Evolutionary conservation across 1,140 invertebrate species (phyloP), one percentile per base, ranked within the genome.

Genomic region (Procambarus virginalis): DNA sequence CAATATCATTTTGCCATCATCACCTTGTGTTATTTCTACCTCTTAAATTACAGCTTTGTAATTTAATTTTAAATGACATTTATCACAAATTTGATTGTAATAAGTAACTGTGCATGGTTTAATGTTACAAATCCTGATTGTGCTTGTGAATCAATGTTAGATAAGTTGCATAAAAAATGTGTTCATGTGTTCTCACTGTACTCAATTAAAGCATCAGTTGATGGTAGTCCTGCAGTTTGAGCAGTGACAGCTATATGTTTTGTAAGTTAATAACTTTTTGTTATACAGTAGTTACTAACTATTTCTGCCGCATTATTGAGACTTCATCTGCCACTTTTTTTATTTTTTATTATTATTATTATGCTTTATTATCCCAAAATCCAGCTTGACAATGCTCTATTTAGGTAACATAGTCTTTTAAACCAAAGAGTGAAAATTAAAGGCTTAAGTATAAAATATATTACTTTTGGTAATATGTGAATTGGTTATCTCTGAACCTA

Each of bases 21-120:
- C 20, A n/a, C 17, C 64, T 68, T 20, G 64, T 34, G n/a, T 73
- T 73, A 73, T 34, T 73, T 73, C 68, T 73, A 73, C 68, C 68
- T 73, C 68, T 73, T 73, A n/a, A 73, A 73, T 73, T 73, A 14
- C 68, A 34, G 4, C n/a, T 73, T 73, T 73, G 68, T 73, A 73
- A 34, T 20, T 73, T 34, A 4, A 73, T 64, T 64, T 64, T 64
- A 64, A 17, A 64, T 14, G 60, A 17, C 12, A 64, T 10, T 64
- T 5, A 64, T 20, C 60, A 64, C 60, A 73, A 73, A 73, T 73
- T 22, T 34, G n/a, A 34, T 73, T 73, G n/a, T 73, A 9, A 20
- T 34, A 34, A 2, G 6, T 34, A 5, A 34, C 5, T 73, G 8
- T 73, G 68, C n/a, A 73, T 73, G 68, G n/a, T 73, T 73, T 73